These are phyloP conservation scores for Vanessa cardui DNA, from an alignment of 2,888 invertebrate genomes.

Conservation along the genomic window DNA sequence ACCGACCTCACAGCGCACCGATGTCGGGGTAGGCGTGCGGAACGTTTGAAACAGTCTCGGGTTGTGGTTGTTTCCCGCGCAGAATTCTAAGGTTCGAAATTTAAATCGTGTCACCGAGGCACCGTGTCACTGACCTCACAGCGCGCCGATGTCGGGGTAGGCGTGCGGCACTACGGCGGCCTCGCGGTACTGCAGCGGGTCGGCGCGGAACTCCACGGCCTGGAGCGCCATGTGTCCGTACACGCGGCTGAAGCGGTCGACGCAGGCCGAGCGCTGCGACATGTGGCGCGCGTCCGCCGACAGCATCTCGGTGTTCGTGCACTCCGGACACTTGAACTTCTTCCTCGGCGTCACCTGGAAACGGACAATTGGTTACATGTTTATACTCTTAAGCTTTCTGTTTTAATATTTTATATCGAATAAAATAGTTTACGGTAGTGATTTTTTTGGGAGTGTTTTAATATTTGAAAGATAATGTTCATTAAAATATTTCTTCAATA, in stretches of 20 bases:
- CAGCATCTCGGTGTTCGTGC: constrained; percentile 95
- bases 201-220: constrained; percentile 95
- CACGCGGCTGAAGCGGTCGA: constrained; percentile 89
- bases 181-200: constrained; percentile 96
- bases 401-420: too few species aligned
- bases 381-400: neutral
- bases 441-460: too few species aligned
- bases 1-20: constrained; percentile 88
- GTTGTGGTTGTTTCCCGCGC: too few species aligned
- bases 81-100: neutral
- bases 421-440: too few species aligned
- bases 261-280: constrained; percentile 95
- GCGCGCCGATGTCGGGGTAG: constrained; percentile 93
- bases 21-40: constrained; percentile 93
- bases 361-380: neutral
- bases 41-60: constrained; percentile 63
- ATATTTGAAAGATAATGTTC: too few species aligned
- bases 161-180: constrained; percentile 92
- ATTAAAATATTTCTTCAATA: too few species aligned
- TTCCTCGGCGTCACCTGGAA: constrained; percentile 95
- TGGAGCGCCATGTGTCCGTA: constrained; percentile 95
- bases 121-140: constrained; percentile 76
- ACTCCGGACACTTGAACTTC: constrained; percentile 98
- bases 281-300: constrained; percentile 96
- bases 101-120: neutral